These are phyloP conservation scores for Accipiter virgatus DNA, from an alignment of 2,113 vertebrate genomes.

Conservation along the genomic window DNA sequence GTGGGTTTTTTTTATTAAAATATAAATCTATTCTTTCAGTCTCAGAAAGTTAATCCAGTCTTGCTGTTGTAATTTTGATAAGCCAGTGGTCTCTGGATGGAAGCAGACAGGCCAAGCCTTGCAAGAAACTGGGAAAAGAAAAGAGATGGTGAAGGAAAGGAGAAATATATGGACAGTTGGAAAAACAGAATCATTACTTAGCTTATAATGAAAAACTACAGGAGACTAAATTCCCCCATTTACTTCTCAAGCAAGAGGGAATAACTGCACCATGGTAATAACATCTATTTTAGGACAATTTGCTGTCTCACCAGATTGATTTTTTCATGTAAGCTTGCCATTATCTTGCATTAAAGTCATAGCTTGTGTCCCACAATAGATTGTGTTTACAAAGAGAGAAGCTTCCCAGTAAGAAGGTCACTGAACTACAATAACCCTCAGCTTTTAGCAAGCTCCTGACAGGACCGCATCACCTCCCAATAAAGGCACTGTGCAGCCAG, in stretches of 20 bases:
- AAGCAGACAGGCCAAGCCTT: neutral
- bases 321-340: neutral
- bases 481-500: neutral
- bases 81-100: neutral
- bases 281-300: constrained; percentile 10
- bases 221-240: neutral
- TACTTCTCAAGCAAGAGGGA: neutral
- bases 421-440: constrained; percentile 45
- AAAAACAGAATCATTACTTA: neutral
- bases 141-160: neutral
- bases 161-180: neutral
- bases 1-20: neutral
- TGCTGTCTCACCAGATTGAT: neutral
- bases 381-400: constrained; percentile 12
- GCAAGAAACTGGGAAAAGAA: neutral
- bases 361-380: neutral
- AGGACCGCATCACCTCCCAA: neutral
- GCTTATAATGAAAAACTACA: neutral
- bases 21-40: neutral
- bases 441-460: neutral
- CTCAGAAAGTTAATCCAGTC: neutral
- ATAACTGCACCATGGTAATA: neutral
- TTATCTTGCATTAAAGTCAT: constrained; percentile 40
- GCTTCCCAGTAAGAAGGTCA: constrained; percentile 11
- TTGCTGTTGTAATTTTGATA: neutral